Evolutionary conservation across 2,888 invertebrate species (phyloP), one percentile per base, ranked within the genome.

Genomic region (Drosophila demipolita): DNA sequence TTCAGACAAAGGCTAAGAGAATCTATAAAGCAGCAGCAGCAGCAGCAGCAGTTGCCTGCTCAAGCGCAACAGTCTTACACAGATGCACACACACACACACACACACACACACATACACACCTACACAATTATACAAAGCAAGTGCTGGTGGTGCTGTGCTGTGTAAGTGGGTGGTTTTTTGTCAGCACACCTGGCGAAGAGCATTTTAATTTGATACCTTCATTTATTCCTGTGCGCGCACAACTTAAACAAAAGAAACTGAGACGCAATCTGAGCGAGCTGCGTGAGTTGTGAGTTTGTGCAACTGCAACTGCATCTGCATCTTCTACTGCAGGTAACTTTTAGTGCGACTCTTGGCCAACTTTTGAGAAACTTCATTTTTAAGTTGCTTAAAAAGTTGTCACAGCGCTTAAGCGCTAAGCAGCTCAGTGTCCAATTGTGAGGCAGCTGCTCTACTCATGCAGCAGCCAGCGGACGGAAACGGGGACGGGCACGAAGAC

Each of bases 341-440:
- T 58, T 32, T 49, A 33, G 60, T 54, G 67, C 60, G 60, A 54
- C 62, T 75, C 76, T 57, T 65, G 76, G 54, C 61, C 62, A 75
- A 74, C 75, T 78, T 76, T 54, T 35, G 33, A 11, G 60, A 77
- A 85, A 84, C 90, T 86, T 80, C 80, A 74, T 65, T 76, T 72
- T 89, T 87, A 86, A 87, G 85, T 89, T 87, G 88, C 85, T 86
- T 87, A 84, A 87, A 86, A 86, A 86, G 85, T 89, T 86, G 90
- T 85, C 88, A 87, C 82, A 89, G 87, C 85, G 82, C 90, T 89
- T 86, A 86, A 86, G 80, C 78, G 73, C 80, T 82, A 80, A 80
- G 83, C 80, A 82, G 80, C 80, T 80, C 83, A 80, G 78, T 72
- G 78, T 76, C 80, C 80, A 78, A 78, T 78, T 80, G 66, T 62